Evolutionary conservation across 2,888 invertebrate species (phyloP).

Genomic region (Tupiocoris notatus): DNA sequence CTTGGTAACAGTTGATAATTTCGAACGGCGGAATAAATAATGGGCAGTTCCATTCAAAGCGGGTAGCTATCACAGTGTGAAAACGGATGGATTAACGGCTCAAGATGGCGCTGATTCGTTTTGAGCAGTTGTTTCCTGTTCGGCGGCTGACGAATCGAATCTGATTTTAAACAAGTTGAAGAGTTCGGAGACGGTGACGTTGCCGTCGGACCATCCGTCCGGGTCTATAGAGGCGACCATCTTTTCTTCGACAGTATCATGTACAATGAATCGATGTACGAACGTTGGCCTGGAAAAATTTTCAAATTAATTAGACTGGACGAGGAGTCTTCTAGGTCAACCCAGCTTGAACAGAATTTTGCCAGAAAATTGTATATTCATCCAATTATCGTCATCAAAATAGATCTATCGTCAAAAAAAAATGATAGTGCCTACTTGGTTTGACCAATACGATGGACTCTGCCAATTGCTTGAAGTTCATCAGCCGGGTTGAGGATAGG

Average conservation of each 20-base stretch:
- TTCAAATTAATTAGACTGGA: too few species aligned
- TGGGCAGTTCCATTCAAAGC: too few species aligned
- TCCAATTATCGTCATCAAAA: too few species aligned
- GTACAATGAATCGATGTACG: constrained; percentile 69
- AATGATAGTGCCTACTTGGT: constrained; percentile 59
- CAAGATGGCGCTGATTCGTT: too few species aligned
- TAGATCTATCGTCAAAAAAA: not conserved
- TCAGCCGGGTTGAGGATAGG: constrained; percentile 71
- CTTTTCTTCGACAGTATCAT: constrained; percentile 69
- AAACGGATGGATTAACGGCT: too few species aligned
- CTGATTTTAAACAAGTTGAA: constrained; percentile 53
- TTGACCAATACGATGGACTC: constrained; percentile 78
- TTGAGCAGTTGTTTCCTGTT: too few species aligned
- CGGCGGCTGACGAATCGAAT: constrained; percentile 55
- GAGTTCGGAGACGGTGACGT: constrained; percentile 56
- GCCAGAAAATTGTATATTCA: too few species aligned
- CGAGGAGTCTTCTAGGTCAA: too few species aligned
- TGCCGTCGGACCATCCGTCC: constrained; percentile 56
- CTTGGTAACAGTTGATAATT: too few species aligned
- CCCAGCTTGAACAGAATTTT: too few species aligned
- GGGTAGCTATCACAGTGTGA: too few species aligned
- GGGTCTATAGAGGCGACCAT: constrained; percentile 59
- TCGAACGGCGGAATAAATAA: too few species aligned
- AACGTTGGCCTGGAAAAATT: constrained; percentile 60
- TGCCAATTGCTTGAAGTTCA: constrained; percentile 73